Base-by-base conservation (phyloP, 1,140 invertebrate species). In the Brachionus sp. region DNA sequence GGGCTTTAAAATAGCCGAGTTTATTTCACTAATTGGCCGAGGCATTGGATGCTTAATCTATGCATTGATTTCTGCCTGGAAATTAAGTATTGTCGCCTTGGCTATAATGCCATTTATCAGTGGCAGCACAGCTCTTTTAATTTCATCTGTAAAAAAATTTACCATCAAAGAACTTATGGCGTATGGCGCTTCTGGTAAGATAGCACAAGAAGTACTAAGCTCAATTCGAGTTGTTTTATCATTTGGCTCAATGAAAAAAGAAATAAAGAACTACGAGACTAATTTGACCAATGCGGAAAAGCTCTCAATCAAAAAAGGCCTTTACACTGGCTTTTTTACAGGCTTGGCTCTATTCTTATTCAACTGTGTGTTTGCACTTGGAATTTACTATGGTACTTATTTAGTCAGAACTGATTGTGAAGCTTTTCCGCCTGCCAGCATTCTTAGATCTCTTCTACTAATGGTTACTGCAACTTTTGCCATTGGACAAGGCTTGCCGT, bases 381-480 rank as follows among this genome's bases (percentile, higher is more conserved):
- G 57, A n/a, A 29, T 66, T n/a, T 66, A 46, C 42, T 68, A 82
- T 68, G 57, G 25, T 0, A 66, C 62, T 33, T 80, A 62, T 6
- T 50, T 80, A 16, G 7, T 50, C 10, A 13, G 77, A 19, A 29
- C 88, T 12, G 84, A 86, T n/a, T 57, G 84, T 35, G 86, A 87
- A 13, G 85, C 85, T 2, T 83, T 84, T 80, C 39, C 50, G 12
- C 77, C 77, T 23, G 46, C 23, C 7, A 35, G 25, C 25, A 57
- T 80, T 10, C 7, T 82, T 35, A 6, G 39, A 9, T 66, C 39
- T 5, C 50, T 89, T 83, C 88, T 88, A 77, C 80, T 93, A 42
- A 93, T 96, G 1, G 89, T 97, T 42, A 93, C 93, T 86, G 95
- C 93, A 4, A 93, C 94, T 0, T 94, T 95, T 87, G 94, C 93